Conservation (phyloP, 2,113 vertebrate genomes). For the Labeo rohita region DNA sequence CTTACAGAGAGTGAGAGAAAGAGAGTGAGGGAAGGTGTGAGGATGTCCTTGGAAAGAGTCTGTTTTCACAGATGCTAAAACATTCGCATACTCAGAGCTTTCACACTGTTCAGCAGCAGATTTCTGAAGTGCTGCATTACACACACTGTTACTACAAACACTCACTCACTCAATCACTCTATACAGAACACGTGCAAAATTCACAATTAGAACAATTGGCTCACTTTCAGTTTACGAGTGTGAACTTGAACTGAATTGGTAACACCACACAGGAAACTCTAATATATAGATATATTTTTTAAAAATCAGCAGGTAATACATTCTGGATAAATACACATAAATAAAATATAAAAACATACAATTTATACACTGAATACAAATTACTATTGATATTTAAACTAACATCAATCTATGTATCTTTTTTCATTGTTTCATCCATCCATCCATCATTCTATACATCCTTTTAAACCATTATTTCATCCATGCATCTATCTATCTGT, state of each 20-base stretch:
- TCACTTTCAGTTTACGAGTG: neutral
- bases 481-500: neutral
- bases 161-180: neutral
- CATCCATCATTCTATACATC: neutral
- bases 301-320: too few species aligned
- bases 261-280: neutral
- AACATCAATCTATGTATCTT: neutral
- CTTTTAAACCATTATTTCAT: neutral
- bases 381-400: too few species aligned
- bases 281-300: too few species aligned
- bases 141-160: neutral
- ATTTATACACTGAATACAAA: too few species aligned
- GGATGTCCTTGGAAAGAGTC: conserved; percentile 72
- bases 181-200: neutral
- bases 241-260: neutral
- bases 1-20: neutral
- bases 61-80: conserved; percentile 67
- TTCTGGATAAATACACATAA: neutral
- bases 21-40: neutral
- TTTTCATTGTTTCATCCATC: neutral
- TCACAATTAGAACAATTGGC: neutral
- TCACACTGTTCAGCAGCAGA: conserved; percentile 5
- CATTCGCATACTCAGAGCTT: conserved; percentile 71
- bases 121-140: neutral
- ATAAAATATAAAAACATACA: too few species aligned